A percentile compares a stretch with the other conserved stretches of the same genome.
These are phyloP conservation scores for Brenthis hecate DNA, from an alignment of 2,888 invertebrate genomes.

Conservation along the genomic window DNA sequence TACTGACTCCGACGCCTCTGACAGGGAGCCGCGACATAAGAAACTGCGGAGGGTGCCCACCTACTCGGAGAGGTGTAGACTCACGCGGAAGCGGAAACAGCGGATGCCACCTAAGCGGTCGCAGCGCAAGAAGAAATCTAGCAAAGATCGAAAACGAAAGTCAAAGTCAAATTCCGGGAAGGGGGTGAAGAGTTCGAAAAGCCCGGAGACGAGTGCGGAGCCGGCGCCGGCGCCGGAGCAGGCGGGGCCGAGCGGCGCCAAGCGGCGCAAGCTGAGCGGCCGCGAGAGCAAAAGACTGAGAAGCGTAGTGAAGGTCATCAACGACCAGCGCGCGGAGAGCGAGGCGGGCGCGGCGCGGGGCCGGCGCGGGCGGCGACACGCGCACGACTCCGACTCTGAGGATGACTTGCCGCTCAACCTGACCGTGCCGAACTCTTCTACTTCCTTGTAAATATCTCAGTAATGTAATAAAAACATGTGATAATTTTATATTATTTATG, in stretches of 20 bases:
- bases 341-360: constrained; percentile 12
- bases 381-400: constrained; percentile 57
- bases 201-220: constrained; percentile 23
- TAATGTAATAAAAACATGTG: constrained; percentile 30
- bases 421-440: constrained; percentile 45
- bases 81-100: constrained; percentile 42
- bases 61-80: constrained; percentile 39
- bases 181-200: constrained; percentile 62
- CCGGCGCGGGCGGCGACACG: neutral
- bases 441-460: constrained; percentile 21
- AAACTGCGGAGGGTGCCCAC: constrained; percentile 42
- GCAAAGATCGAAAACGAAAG: constrained; percentile 50
- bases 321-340: constrained; percentile 38
- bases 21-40: constrained; percentile 31
- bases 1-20: constrained; percentile 24
- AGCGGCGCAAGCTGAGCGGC: constrained; percentile 38
- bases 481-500: constrained; percentile 37
- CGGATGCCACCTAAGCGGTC: constrained; percentile 46
- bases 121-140: constrained; percentile 43
- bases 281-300: constrained; percentile 67
- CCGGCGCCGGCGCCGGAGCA: constrained; percentile 33
- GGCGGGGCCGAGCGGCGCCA: constrained; percentile 46
- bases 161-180: constrained; percentile 62
- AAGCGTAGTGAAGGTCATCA: constrained; percentile 70
- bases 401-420: constrained; percentile 69